These are phyloP conservation scores for Cephus pulcher DNA, from an alignment of 2,888 invertebrate species.

Conservation along the genomic window DNA sequence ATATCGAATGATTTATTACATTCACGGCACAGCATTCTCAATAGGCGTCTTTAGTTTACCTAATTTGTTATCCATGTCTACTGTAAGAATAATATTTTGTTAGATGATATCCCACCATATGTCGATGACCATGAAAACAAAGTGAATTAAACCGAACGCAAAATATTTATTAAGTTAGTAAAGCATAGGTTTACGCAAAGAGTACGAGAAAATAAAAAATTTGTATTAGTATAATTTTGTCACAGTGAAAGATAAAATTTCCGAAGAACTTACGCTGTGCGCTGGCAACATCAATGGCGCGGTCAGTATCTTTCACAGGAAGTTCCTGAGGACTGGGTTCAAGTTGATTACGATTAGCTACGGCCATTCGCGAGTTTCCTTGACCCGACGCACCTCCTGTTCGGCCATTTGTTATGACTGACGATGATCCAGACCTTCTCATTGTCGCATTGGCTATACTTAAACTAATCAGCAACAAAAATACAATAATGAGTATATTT, in stretches of 20 bases:
- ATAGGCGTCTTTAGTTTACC: conserved; percentile 60
- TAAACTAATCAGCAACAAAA: conserved; percentile 34
- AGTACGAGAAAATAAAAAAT: background rate
- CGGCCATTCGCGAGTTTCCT: conserved; percentile 45
- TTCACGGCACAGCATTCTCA: conserved; percentile 62
- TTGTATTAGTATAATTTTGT: background rate
- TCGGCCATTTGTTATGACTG: conserved; percentile 55
- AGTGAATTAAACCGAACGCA: background rate
- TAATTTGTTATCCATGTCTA: conserved; percentile 62
- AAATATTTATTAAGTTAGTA: background rate
- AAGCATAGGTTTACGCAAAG: background rate
- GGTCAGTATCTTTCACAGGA: conserved; percentile 65
- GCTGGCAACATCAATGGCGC: conserved; percentile 66
- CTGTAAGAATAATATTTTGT: conserved; percentile 50
- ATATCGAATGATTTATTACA: conserved; percentile 50
- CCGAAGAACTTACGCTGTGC: conserved; percentile 67
- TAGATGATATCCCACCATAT: conserved; percentile 5
- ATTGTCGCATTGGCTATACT: conserved; percentile 49
- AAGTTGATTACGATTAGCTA: conserved; percentile 53
- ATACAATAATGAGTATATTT: conserved; percentile 12
- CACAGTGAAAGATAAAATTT: background rate
- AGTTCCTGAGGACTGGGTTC: conserved; percentile 64
- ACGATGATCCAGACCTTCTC: conserved; percentile 53
- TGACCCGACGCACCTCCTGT: conserved; percentile 38
- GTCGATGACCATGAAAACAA: background rate